A percentile compares a stretch with the other conserved stretches of the same genome.
These are phyloP conservation scores for Alviniconcha marisindica DNA, from an alignment of 1,140 invertebrate genomes.

Conservation along the genomic window DNA sequence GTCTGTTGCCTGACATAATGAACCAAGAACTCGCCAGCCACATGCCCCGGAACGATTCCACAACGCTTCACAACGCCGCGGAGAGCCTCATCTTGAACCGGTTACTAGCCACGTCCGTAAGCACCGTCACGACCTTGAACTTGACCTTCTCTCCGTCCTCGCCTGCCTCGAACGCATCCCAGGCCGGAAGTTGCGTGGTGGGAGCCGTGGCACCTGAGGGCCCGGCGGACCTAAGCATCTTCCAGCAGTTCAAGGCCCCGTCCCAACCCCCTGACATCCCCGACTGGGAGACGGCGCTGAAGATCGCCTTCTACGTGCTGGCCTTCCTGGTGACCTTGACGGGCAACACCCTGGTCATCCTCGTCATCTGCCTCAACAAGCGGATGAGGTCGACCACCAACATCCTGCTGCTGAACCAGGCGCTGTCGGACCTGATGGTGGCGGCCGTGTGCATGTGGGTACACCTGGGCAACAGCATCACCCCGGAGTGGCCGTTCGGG, in stretches of 20 bases:
- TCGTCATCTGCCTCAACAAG: constrained; percentile 57
- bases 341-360: constrained; percentile 61
- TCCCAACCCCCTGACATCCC: constrained; percentile 1
- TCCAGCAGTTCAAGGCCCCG: constrained; percentile 13
- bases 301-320: constrained; percentile 61
- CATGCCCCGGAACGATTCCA: not conserved
- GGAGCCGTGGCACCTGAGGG: not conserved
- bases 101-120: not conserved
- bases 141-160: not conserved
- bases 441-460: constrained; percentile 78
- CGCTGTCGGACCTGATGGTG: constrained; percentile 91
- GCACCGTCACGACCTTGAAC: not conserved
- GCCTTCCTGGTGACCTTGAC: constrained; percentile 58
- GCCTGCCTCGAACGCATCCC: not conserved
- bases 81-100: not conserved
- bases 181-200: not conserved
- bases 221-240: not conserved
- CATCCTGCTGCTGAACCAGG: constrained; percentile 93
- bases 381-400: constrained; percentile 80
- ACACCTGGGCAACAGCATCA: constrained; percentile 72
- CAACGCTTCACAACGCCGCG: not conserved
- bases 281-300: constrained; percentile 52
- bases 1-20: too few relatives aligned
- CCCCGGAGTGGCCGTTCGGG: constrained; percentile 72
- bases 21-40: too few relatives aligned